Percentiles rank a stretch among this genome's conserved stretches.
These are phyloP conservation scores for mouse (Mus musculus) DNA, from an alignment of 2,113 vertebrate genomes.

Conservation along the genomic window GRCm39 chr7:115057501-115058000, in stretches of 20 bases:
- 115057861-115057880: neutral
- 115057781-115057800: neutral
- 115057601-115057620: neutral
- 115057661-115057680: neutral
- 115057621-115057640: neutral
- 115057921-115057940: neutral
- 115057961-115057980: neutral
- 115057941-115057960: neutral
- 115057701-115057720: neutral
- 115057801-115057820: neutral
- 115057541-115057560: too few species aligned
- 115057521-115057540: too few species aligned
- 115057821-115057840: neutral
- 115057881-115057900: neutral
- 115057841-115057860: neutral
- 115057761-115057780: neutral
- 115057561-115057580: fast-evolving
- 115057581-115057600: fast-evolving
- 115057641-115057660: neutral
- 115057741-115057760: neutral
- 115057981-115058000: slow-evolving; percentile 40
- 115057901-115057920: neutral
- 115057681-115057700: neutral
- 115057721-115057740: neutral
- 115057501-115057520: neutral